These are phyloP conservation scores for Perdita meconis DNA, from an alignment of 2,888 invertebrate genomes.

Conservation along the genomic window DNA sequence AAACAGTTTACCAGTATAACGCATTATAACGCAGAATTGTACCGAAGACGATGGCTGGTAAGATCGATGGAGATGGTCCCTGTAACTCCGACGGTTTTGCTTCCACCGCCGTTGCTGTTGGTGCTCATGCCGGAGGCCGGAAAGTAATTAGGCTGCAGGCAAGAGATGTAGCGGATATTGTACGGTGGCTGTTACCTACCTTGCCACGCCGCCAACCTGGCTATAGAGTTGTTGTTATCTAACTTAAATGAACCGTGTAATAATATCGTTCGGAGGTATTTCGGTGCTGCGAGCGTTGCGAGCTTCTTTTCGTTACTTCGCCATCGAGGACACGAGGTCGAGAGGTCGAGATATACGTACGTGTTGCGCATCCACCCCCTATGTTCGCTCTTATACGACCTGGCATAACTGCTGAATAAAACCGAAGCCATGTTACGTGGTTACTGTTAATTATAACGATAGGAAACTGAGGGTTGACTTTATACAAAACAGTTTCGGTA, in stretches of 20 bases:
- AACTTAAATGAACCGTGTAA: slow-evolving; percentile 83
- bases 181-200: slow-evolving; percentile 71
- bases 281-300: slow-evolving; percentile 58
- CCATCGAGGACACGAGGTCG: slow-evolving; percentile 57
- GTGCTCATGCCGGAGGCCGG: slow-evolving; percentile 74
- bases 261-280: slow-evolving; percentile 81
- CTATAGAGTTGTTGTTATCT: slow-evolving; percentile 80
- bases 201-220: slow-evolving; percentile 41
- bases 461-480: too few species aligned
- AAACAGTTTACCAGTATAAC: slow-evolving; percentile 26
- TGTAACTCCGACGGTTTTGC: slow-evolving; percentile 35
- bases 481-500: too few species aligned
- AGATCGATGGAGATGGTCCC: slow-evolving; percentile 51
- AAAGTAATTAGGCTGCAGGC: slow-evolving; percentile 82
- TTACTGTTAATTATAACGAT: too few species aligned
- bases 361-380: slow-evolving; percentile 21
- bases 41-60: slow-evolving; percentile 31
- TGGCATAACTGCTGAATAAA: neutral
- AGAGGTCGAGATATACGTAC: slow-evolving; percentile 7
- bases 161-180: slow-evolving; percentile 81
- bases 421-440: neutral
- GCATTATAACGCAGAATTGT: slow-evolving; percentile 18
- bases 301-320: slow-evolving; percentile 62
- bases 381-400: neutral
- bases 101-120: slow-evolving; percentile 49